Evolutionary conservation across 2,888 invertebrate genomes (phyloP).

Genomic region (Agrochola circellaris): DNA sequence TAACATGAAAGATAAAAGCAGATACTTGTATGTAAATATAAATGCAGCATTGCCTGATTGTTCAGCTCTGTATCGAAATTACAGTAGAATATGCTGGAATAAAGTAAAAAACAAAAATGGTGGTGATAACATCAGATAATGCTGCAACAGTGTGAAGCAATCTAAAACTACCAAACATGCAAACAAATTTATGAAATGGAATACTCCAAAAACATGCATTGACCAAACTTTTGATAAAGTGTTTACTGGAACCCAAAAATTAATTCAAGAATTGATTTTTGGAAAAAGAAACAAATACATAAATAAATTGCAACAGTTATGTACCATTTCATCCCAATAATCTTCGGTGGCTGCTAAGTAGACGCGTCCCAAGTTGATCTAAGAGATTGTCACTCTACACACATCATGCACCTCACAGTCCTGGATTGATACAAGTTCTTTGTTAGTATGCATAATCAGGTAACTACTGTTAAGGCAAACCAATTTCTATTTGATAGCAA

Average conservation of each 20-base stretch:
- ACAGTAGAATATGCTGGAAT: neutral
- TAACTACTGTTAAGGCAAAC: slow-evolving; percentile 65
- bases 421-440: slow-evolving; percentile 86
- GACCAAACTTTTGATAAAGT: slow-evolving; percentile 24
- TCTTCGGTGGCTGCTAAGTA: slow-evolving; percentile 80
- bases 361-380: slow-evolving; percentile 77
- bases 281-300: slow-evolving; percentile 61
- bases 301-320: slow-evolving; percentile 76
- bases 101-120: neutral
- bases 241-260: slow-evolving; percentile 45
- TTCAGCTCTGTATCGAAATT: slow-evolving; percentile 7
- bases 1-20: slow-evolving; percentile 17
- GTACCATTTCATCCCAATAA: slow-evolving; percentile 90
- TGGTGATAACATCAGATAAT: slow-evolving; percentile 21
- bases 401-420: slow-evolving; percentile 89
- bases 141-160: slow-evolving; percentile 20
- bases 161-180: slow-evolving; percentile 62
- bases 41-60: slow-evolving; percentile 17
- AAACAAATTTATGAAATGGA: slow-evolving; percentile 58
- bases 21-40: slow-evolving; percentile 17
- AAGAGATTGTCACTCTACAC: slow-evolving; percentile 80
- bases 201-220: slow-evolving; percentile 58
- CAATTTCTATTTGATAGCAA: slow-evolving; percentile 59
- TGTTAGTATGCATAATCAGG: slow-evolving; percentile 82
- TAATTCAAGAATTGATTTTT: slow-evolving; percentile 9